phyloP scores from a whole-genome alignment of 1,140 invertebrate species.

The Brachionus angularis region DNA sequence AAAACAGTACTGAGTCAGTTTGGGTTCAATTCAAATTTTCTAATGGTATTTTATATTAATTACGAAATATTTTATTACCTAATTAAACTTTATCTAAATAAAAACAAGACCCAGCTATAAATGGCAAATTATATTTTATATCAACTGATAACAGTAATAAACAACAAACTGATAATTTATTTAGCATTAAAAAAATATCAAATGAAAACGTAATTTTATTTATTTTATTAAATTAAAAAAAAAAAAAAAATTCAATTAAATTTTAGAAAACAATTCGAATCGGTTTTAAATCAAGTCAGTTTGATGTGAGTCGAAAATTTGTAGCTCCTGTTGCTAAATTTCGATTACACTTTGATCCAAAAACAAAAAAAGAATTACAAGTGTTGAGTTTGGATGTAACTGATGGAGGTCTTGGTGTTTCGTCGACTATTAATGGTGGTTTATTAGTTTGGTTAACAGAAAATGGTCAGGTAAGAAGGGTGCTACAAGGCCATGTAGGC shows the following conservation, averaged over 20 bases:
- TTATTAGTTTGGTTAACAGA: conserved; percentile 65
- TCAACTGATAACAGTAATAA: neutral
- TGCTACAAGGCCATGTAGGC: conserved; percentile 66
- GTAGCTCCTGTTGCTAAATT: conserved; percentile 19
- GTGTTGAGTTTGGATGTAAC: conserved; percentile 62
- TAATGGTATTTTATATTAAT: neutral
- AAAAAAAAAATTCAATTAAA: neutral
- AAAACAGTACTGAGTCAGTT: neutral
- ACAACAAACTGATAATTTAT: neutral
- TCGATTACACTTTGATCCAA: neutral
- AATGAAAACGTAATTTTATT: conserved; percentile 22
- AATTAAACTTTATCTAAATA: no score
- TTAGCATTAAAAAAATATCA: conserved; percentile 20
- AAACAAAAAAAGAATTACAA: conserved; percentile 47
- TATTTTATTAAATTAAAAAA: neutral
- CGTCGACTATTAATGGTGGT: conserved; percentile 63
- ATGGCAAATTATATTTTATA: neutral
- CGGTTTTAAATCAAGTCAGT: neutral
- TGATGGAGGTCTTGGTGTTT: conserved; percentile 64
- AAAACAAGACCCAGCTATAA: conserved; percentile 17
- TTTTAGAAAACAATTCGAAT: neutral
- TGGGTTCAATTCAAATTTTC: conserved; percentile 28
- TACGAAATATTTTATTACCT: neutral
- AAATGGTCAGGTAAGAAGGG: conserved; percentile 61
- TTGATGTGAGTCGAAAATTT: conserved; percentile 8